Base-by-base conservation (phyloP, 2,113 vertebrate genomes). In the Orientallactaga bullata region DNA sequence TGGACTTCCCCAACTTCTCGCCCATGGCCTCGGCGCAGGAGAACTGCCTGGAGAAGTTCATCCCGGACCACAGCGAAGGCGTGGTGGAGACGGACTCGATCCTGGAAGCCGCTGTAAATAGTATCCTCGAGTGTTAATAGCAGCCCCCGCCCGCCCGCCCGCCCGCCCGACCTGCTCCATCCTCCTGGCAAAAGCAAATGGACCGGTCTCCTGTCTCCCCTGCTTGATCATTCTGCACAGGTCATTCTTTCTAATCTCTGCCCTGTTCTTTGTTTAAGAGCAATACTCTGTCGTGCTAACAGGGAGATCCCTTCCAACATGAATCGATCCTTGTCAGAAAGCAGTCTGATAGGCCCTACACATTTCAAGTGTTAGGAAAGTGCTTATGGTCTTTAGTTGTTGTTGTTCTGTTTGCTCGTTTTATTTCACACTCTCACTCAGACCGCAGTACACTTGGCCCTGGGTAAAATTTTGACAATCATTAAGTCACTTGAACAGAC, bases 51-150 rank as follows among this genome's bases (percentile, higher is more conserved):
- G 98, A 99, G 97, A 99, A 98, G 91, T 98, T 98, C 96, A 97
- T 98, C 95, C 98, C 98, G 93, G 98, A 98, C 96, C 98, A 98
- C 97, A 97, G 97, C 91, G 99, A 99, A 92, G 97, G 98, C 84
- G 97, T 98, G 71, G 97, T 98, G 69, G 99, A 99, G 98, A 99
- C 99, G 23, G 99, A 99, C 98, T 99, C 99, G 88, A 99, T 99
- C 98, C 98, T 99, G 94, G 99, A 99, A 99, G 99, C 99, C 77
- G 99, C 99, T 96, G 99, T 99, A 98, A 99, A 99, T 99, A 99
- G 99, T 99, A 99, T 99, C 98, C 98, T 99, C 97, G 99, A 99
- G 98, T 99, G 99, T 99, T 99, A 99, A 98, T 98, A 98, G 97
- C 97, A 96, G 91, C 97, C 97, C 28, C 77, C 90, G 79, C n/a